These are phyloP conservation scores for Thereuonema tuberculata DNA, from an alignment of 1,140 invertebrate genomes.

Conservation along the genomic window DNA sequence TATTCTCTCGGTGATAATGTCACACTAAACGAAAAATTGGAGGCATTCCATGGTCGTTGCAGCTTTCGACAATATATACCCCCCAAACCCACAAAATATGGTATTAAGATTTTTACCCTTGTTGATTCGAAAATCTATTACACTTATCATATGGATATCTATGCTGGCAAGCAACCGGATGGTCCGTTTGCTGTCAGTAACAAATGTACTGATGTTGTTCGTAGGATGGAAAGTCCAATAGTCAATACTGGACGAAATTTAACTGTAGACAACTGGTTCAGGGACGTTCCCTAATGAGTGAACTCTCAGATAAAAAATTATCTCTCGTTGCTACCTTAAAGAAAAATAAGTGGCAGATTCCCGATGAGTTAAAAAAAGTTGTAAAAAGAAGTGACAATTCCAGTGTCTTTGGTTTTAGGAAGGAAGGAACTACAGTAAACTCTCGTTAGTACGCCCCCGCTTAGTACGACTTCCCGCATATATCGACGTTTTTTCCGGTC, in stretches of 20 bases:
- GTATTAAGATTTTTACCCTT: conserved; percentile 20
- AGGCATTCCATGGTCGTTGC: conserved; percentile 17
- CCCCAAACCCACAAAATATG: conserved; percentile 20
- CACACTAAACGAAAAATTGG: conserved; percentile 21
- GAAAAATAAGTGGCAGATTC: no score
- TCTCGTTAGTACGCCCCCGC: no score
- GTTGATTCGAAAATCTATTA: conserved; percentile 16
- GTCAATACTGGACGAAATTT: not conserved
- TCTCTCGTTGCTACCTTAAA: no score
- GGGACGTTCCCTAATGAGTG: no score
- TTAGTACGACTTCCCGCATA: no score
- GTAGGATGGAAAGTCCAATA: not conserved
- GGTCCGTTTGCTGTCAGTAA: conserved; percentile 11
- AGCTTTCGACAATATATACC: conserved; percentile 18
- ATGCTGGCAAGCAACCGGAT: conserved; percentile 13
- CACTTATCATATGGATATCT: conserved; percentile 17
- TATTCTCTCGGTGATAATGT: conserved; percentile 10
- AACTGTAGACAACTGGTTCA: conserved; percentile 16
- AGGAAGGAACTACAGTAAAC: no score
- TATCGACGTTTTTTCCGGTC: no score
- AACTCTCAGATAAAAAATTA: no score
- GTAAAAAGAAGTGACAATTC: no score
- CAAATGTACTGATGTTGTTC: not conserved
- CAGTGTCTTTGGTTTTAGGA: no score
- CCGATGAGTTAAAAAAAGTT: no score